Conservation (phyloP, 2,888 invertebrate species). For the Eupithecia abbreviata region DNA sequence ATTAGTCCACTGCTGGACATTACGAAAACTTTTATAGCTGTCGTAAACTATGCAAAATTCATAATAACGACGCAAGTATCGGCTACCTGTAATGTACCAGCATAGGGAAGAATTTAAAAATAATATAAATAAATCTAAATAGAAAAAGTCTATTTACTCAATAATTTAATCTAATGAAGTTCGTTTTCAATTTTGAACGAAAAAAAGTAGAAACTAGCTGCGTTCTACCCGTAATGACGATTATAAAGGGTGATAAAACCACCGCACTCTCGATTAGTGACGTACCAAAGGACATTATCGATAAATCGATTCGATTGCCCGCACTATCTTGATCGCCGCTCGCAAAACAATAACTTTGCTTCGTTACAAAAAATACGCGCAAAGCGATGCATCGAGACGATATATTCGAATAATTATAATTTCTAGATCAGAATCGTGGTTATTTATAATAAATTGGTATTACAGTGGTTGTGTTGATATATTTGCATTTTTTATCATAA, state of each 20-base stretch:
- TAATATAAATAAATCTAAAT: constrained; percentile 14
- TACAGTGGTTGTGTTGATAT: constrained; percentile 19
- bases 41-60: neutral
- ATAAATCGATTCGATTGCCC: constrained; percentile 72
- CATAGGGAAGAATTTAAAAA: neutral
- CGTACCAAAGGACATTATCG: constrained; percentile 74
- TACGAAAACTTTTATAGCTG: neutral
- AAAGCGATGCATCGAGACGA: constrained; percentile 31
- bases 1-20: too few species aligned
- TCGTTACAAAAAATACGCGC: constrained; percentile 37
- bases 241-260: constrained; percentile 76
- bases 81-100: neutral
- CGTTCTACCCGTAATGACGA: constrained; percentile 62
- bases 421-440: constrained; percentile 35
- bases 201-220: constrained; percentile 35
- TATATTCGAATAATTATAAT: constrained; percentile 36
- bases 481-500: constrained; percentile 9
- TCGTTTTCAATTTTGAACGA: constrained; percentile 44
- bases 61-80: neutral
- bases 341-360: constrained; percentile 71
- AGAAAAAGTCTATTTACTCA: constrained; percentile 27
- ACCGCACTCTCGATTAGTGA: constrained; percentile 75
- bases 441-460: constrained; percentile 34
- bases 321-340: constrained; percentile 69
- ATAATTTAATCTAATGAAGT: constrained; percentile 39